Base-by-base conservation (phyloP, 2,888 invertebrate genomes). In the Sphaerophoria rueppellii region DNA sequence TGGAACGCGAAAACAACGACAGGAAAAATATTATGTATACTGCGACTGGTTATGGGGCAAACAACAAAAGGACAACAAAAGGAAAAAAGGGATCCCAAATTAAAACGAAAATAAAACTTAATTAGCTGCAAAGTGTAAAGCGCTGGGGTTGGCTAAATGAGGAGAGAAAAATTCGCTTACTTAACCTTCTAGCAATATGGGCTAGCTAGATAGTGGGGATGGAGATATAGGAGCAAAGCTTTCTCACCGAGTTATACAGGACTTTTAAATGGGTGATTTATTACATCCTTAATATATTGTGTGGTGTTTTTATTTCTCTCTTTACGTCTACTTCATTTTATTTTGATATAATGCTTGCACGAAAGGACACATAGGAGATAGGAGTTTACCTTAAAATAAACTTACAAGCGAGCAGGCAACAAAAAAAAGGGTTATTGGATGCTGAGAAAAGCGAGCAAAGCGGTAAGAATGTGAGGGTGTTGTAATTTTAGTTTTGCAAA, bases 41-140 rank as follows among this genome's bases (percentile, higher is more conserved):
- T 43, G 43, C 4, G 4, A 9, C n/a, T n/a, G n/a, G n/a, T n/a
- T n/a, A 12, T 43, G 40, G 9, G 12, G 11, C 11, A 43, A 9
- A 35, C 16, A n/a, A 65, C n/a, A 11, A 5, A 9, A 12, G 40
- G 16, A 71, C 12, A 58, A 37, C 43, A 63, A 43, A 6, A 43
- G 32, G 40, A 52, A 54, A 57, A 35, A 74, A 72, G 75, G 67
- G 71, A 77, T 77, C 72, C 63, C 58, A 77, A 81, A 81, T 77
- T 73, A 81, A 85, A 81, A 73, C 77, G 80, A 76, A 81, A 85
- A 85, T 85, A 85, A 85, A 85, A 85, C 85, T 85, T 81, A 85
- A 85, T 85, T 85, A 85, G 85, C 77, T 81, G 32, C 76, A 73
- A 72, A 72, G 67, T 73, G 55, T 70, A 67, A 46, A 40, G 65